A percentile compares a stretch with the other conserved stretches of the same genome.
phyloP scores from a whole-genome alignment of 2,888 invertebrate species.

The Aplocera efformata region DNA sequence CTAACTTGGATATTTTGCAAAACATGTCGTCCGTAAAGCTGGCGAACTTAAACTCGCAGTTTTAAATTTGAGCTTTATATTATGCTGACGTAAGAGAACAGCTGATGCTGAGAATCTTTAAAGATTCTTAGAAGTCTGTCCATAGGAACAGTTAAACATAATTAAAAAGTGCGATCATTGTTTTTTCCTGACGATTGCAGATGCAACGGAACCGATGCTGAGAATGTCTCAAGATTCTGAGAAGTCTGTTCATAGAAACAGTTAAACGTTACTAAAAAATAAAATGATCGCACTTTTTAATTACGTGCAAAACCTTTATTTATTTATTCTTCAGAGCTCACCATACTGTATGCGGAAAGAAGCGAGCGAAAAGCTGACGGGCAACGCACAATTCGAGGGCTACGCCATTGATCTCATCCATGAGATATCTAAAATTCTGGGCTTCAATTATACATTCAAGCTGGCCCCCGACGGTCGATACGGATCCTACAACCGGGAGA shows the following conservation, averaged over 20 bases:
- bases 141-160: too few species aligned
- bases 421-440: constrained; percentile 92
- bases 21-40: not conserved
- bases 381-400: constrained; percentile 96
- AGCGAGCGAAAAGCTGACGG: constrained; percentile 89
- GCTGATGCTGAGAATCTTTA: too few species aligned
- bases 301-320: constrained; percentile 13
- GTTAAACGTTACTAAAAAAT: too few species aligned
- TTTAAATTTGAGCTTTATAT: not conserved
- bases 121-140: too few species aligned
- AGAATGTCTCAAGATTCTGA: too few species aligned
- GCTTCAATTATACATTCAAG: constrained; percentile 93
- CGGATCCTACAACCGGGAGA: constrained; percentile 89
- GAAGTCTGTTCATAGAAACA: too few species aligned
- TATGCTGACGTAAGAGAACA: too few species aligned
- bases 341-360: constrained; percentile 98
- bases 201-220: too few species aligned
- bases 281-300: too few species aligned
- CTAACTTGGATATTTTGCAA: constrained; percentile 4
- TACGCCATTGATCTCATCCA: constrained; percentile 96
- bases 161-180: too few species aligned
- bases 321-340: constrained; percentile 85
- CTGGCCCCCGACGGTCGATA: constrained; percentile 92
- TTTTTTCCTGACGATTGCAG: too few species aligned
- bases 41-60: too few species aligned